Evolutionary conservation across 2,888 invertebrate genomes (phyloP), one percentile per base, ranked within the genome.

Genomic region (Amiota minor): DNA sequence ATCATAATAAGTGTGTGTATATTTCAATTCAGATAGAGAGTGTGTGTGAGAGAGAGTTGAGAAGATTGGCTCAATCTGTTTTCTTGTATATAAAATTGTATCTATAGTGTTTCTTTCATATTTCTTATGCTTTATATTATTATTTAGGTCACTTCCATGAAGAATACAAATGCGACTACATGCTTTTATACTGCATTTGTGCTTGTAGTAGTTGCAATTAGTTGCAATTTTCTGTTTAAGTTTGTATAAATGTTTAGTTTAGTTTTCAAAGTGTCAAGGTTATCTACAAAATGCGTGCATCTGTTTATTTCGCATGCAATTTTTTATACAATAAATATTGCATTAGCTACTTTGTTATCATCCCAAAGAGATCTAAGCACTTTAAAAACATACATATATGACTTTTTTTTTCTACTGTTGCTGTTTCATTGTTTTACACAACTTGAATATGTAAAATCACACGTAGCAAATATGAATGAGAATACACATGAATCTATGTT

Each of bases 331-430:
- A 56, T 67, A 64, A 64, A 6, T 55, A 53, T 14, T 55, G 53
- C 23, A 35, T 75, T 77, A 77, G 73, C 77, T 77, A 83, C 85
- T 84, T 85, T 85, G 35, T 84, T 72, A 16, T 45, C n/a, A 14
- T 50, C n/a, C 35, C 64, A 64, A 64, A 23, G 20, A 20, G 61
- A n/a, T 35, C 35, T 61, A 61, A 16, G 59, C 62, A 62, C 12
- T 8, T 50, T 47, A 16, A 18, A 49, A 20, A 35, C 35, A 56
- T 53, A 55, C n/a, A 20, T 67, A 3, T 50, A n/a, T 18, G 9
- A 10, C 9, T 18, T 16, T 14, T 6, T 18, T 14, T 11, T 47
- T 16, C 56, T 10, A 9, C n/a, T 56, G 4, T 35, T 70, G 67
- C 53, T n/a, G 67, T 35, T n/a, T 9, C 9, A 9, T 16, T 50